phyloP scores from a whole-genome alignment of 2,113 vertebrate species.

The Gambusia affinis region DNA sequence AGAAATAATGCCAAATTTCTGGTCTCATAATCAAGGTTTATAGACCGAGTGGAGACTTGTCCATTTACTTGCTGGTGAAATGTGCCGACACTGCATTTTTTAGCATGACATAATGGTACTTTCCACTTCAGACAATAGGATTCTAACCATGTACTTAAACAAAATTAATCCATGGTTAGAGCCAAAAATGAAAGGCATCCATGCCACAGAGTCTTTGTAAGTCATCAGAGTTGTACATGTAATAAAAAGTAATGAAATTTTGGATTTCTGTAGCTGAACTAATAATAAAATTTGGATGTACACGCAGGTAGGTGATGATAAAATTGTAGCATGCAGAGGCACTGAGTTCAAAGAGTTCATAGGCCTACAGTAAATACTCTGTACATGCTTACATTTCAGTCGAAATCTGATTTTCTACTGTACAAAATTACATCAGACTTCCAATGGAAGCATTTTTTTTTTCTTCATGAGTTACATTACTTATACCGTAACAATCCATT shows the following conservation, averaged over 20 bases:
- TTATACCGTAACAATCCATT: slow-evolving; percentile 54
- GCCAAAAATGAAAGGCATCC: neutral
- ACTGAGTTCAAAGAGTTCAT: slow-evolving; percentile 68
- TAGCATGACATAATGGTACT: too few species aligned
- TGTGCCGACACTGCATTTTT: too few species aligned
- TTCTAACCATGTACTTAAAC: too few species aligned
- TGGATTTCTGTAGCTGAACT: slow-evolving; percentile 35
- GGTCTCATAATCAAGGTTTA: too few species aligned
- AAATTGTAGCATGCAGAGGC: slow-evolving; percentile 79
- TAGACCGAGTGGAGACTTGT: too few species aligned
- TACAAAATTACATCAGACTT: slow-evolving; percentile 59
- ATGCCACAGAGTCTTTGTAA: neutral
- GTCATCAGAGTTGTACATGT: neutral
- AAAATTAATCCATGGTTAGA: neutral
- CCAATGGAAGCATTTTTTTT: slow-evolving; percentile 52
- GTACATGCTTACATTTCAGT: slow-evolving; percentile 70
- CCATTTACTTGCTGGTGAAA: neutral
- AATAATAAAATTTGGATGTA: slow-evolving; percentile 60
- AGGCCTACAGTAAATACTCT: slow-evolving; percentile 54
- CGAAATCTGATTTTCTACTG: slow-evolving; percentile 40
- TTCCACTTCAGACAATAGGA: too few species aligned
- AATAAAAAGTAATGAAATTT: neutral
- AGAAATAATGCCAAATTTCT: too few species aligned
- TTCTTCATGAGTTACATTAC: slow-evolving; percentile 57
- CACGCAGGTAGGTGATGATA: slow-evolving; percentile 44